Conservation (phyloP, 2,113 vertebrate genomes). For the Lampris incognitus region DNA sequence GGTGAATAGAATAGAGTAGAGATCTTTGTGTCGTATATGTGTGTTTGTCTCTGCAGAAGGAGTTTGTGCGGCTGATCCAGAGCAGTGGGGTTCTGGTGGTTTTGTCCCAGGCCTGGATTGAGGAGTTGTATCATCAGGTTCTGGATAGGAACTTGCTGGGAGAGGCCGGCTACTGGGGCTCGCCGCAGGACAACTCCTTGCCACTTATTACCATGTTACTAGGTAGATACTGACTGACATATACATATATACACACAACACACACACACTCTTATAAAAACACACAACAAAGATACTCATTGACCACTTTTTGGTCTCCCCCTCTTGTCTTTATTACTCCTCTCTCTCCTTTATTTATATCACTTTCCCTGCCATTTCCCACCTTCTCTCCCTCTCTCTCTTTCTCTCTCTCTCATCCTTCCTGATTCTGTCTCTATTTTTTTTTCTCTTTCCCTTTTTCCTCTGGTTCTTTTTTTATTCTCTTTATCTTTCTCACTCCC, state of each 20-base stretch:
- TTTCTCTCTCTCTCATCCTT: neutral
- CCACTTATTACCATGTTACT: constrained; percentile 95
- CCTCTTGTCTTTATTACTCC: neutral
- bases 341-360: too few relatives aligned
- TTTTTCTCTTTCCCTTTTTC: neutral
- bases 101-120: constrained; percentile 94
- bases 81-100: constrained; percentile 93
- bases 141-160: constrained; percentile 93
- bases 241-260: neutral
- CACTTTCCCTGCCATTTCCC: too few relatives aligned
- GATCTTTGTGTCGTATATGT: neutral
- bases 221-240: constrained; percentile 75
- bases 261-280: neutral
- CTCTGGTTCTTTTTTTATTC: constrained; percentile 1
- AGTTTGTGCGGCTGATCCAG: constrained; percentile 94
- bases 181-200: constrained; percentile 85
- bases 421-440: neutral
- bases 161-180: constrained; percentile 93
- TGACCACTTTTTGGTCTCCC: neutral
- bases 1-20: too few relatives aligned
- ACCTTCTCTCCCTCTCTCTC: neutral
- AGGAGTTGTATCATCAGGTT: constrained; percentile 94
- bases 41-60: constrained; percentile 83
- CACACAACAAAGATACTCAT: neutral
- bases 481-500: neutral